These are phyloP conservation scores for Plutella xylostella DNA, from an alignment of 2,888 invertebrate genomes.

Conservation along the genomic window DNA sequence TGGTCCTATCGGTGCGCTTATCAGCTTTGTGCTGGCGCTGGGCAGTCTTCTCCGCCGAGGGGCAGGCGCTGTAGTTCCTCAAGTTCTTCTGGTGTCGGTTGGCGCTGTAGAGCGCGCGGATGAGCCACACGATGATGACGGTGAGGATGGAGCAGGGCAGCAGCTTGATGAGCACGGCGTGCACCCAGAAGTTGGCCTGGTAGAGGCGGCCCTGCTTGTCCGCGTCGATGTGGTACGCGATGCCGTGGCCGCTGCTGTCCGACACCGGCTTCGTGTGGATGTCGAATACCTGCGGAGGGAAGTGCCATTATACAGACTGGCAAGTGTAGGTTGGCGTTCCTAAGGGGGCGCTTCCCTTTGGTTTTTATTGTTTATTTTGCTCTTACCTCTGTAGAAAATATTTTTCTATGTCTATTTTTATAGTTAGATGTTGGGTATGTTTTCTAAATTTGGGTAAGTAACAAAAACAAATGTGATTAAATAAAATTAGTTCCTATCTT, in stretches of 20 bases:
- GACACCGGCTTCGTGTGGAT: constrained; percentile 60
- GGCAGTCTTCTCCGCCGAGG: constrained; percentile 54
- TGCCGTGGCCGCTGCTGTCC: constrained; percentile 44
- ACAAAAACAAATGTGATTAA: too few species aligned
- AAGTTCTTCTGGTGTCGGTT: constrained; percentile 79
- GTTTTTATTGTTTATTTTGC: too few species aligned
- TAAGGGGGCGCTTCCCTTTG: too few species aligned
- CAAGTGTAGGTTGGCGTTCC: too few species aligned
- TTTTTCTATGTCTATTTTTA: too few species aligned
- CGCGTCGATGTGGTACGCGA: constrained; percentile 61
- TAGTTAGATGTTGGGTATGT: too few species aligned
- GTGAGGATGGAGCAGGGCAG: constrained; percentile 84
- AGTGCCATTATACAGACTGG: too few species aligned
- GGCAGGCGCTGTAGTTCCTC: constrained; percentile 72
- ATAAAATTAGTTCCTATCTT: too few species aligned
- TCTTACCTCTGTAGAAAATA: too few species aligned
- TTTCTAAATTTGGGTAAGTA: too few species aligned
- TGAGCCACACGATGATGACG: constrained; percentile 77
- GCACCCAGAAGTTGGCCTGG: constrained; percentile 83
- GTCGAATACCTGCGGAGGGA: constrained; percentile 46
- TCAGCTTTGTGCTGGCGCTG: constrained; percentile 72
- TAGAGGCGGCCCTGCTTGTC: constrained; percentile 72
- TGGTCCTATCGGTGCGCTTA: constrained; percentile 86
- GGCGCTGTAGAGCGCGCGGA: constrained; percentile 79
- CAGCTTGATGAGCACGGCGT: constrained; percentile 83